phyloP scores from a whole-genome alignment of 1,140 invertebrate genomes.

The Camponotus floridanus region DNA sequence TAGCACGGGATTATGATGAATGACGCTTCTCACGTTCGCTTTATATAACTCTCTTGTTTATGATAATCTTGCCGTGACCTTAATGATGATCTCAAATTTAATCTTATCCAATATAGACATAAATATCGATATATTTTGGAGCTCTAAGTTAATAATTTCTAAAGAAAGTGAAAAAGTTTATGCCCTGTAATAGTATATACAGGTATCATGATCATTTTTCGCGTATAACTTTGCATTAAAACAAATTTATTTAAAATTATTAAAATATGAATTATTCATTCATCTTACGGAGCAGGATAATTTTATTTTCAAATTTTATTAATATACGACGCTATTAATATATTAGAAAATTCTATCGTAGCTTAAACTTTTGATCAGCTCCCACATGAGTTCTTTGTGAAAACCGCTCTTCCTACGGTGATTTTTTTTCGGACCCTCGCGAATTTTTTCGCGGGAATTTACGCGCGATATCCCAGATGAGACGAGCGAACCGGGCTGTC shows the following conservation, averaged over 20 bases:
- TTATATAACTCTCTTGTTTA: background rate
- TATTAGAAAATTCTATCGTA: background rate
- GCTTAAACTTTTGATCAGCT: background rate
- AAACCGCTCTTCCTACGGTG: background rate
- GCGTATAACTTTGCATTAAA: background rate
- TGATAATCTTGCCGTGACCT: constrained; percentile 22
- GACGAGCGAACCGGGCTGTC: constrained; percentile 68
- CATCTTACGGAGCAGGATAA: background rate
- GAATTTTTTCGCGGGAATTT: constrained; percentile 24
- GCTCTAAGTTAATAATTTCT: background rate
- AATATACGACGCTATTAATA: background rate
- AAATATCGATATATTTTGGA: background rate
- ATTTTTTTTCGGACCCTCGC: background rate
- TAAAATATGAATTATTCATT: background rate
- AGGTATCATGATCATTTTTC: background rate
- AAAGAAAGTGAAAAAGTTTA: background rate
- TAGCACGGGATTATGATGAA: constrained; percentile 19
- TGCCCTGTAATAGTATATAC: background rate
- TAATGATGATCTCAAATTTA: constrained; percentile 4
- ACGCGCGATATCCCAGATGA: constrained; percentile 15
- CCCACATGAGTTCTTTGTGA: too few relatives aligned
- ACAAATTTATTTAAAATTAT: background rate
- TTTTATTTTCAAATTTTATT: background rate
- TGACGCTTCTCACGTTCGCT: background rate
- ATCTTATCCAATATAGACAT: background rate